Conservation (phyloP, 1,140 invertebrate genomes). For the Subanguina moxae region DNA sequence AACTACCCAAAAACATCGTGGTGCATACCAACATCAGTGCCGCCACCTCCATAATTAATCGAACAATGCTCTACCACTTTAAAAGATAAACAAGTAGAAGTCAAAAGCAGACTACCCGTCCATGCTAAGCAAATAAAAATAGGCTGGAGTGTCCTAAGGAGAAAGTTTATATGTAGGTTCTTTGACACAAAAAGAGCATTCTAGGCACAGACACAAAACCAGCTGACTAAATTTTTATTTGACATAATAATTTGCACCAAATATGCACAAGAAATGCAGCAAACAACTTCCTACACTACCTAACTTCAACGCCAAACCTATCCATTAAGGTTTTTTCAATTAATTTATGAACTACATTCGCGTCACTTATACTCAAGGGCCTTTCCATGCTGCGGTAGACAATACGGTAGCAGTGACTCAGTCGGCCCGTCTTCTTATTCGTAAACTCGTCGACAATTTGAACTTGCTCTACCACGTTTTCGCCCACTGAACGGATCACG, state of each 20-base stretch:
- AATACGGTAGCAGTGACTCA: slow-evolving; percentile 85
- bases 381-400: slow-evolving; percentile 87
- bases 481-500: slow-evolving; percentile 77
- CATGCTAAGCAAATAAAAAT: no score
- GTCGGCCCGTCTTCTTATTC: slow-evolving; percentile 76
- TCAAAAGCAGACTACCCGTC: no score
- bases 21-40: slow-evolving; percentile 17
- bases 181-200: no score
- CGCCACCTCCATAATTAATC: not conserved
- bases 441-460: slow-evolving; percentile 77
- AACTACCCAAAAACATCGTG: slow-evolving; percentile 89
- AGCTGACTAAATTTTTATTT: no score
- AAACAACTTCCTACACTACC: not conserved
- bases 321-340: slow-evolving; percentile 26
- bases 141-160: no score
- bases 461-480: slow-evolving; percentile 76
- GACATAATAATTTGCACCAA: no score
- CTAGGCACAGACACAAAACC: no score
- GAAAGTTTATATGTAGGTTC: no score
- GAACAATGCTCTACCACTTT: not conserved
- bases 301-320: slow-evolving; percentile 29
- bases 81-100: no score
- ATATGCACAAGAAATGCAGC: no score
- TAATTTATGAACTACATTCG: slow-evolving; percentile 64
- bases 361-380: slow-evolving; percentile 80